These are phyloP conservation scores for Boleophthalmus pectinirostris DNA, from an alignment of 2,113 vertebrate species.

Conservation along the genomic window DNA sequence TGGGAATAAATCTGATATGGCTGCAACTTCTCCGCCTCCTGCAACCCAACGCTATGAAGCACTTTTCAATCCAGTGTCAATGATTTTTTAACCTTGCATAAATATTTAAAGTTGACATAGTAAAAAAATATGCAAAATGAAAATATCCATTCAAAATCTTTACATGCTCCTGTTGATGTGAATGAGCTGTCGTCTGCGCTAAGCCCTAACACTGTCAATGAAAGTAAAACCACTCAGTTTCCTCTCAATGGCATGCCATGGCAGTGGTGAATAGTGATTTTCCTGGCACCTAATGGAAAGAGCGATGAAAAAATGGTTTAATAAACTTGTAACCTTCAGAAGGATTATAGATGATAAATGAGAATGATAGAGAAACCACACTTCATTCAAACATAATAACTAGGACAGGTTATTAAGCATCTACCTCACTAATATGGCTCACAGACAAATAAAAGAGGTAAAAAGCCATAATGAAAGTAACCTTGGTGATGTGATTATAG, in stretches of 20 bases:
- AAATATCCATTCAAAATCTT: constrained; percentile 28
- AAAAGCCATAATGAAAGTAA: constrained; percentile 22
- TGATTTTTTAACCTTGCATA: constrained; percentile 20
- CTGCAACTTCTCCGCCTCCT: constrained; percentile 2
- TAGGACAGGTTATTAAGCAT: constrained; percentile 2
- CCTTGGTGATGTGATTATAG: background rate
- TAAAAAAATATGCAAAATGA: background rate
- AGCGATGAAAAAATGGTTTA: background rate
- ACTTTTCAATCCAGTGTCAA: constrained; percentile 18
- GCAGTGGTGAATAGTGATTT: constrained; percentile 7
- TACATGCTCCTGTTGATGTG: constrained; percentile 43
- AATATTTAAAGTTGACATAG: constrained; percentile 1
- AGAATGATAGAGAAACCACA: background rate
- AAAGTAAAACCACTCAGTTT: constrained; percentile 47
- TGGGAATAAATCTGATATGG: constrained; percentile 34
- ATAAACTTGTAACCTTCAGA: constrained; percentile 17
- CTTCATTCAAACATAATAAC: constrained; percentile 15
- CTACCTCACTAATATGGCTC: background rate
- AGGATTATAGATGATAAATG: constrained; percentile 20
- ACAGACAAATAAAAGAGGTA: constrained; percentile 11
- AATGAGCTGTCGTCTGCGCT: constrained; percentile 45
- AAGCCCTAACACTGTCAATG: constrained; percentile 27
- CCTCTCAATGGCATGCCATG: constrained; percentile 31
- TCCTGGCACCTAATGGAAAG: constrained; percentile 33
- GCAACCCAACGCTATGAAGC: constrained; percentile 19